Evolutionary conservation across 2,113 vertebrate genomes (phyloP), one percentile per base, ranked within the genome.

Genomic region (Spea bombifrons): DNA sequence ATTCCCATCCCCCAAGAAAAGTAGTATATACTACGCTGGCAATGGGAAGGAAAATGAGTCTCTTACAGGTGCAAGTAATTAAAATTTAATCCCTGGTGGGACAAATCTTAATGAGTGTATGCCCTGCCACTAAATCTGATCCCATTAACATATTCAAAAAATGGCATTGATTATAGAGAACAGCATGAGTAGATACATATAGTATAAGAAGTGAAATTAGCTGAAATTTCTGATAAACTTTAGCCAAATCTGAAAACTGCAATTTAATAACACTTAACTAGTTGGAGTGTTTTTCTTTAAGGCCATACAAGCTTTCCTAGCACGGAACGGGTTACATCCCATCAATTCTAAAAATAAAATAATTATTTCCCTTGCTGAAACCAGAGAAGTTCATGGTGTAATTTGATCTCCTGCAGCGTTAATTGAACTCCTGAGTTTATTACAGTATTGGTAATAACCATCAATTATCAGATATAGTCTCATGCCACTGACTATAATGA

Each of bases 11-110:
- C 76, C 53, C 48, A 4, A 67, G 30, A 61, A 73, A 61, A 72
- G 44, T 53, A 17, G 66, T 69, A 71, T 16, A 48, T 47, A 63
- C 49, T 73, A 47, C 16, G n/a, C 45, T 71, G 68, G 55, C 63
- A 80, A 49, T 72, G 59, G 64, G 48, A 73, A 47, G 16, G 77
- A 73, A 80, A 80, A 80, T 80, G 5, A 80, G 77, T 67, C 77
- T 80, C 64, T 66, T 63, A 17, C 77, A 80, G 71, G 77, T 73
- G 77, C 47, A n/a, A 73, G 71, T 73, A 80, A 80, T 80, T 80
- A 73, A 73, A 80, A 80, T 57, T 66, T 73, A 59, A 63, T 80
- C 71, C 77, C 63, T 48, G 2, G 64, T 49, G 77, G 71, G 71
- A 48, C 50, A 66, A 17, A 55, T 43, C 63, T 80, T 73, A 80